These are phyloP conservation scores for Drepana arcuata DNA, from an alignment of 1,140 invertebrate species.

Conservation along the genomic window DNA sequence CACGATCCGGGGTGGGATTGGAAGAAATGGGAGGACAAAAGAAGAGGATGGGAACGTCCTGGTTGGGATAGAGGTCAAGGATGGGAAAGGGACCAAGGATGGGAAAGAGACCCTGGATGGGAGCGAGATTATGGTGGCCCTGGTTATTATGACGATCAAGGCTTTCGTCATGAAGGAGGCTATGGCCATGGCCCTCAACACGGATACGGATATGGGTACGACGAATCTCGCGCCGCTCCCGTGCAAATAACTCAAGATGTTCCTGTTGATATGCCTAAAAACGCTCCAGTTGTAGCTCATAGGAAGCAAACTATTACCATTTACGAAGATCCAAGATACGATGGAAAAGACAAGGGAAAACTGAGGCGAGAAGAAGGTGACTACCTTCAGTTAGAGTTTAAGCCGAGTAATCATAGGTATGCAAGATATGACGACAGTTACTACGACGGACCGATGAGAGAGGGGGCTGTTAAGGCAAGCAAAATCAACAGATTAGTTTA, in stretches of 20 bases:
- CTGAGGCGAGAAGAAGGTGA: constrained; percentile 56
- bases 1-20: constrained; percentile 39
- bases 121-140: constrained; percentile 39
- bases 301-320: constrained; percentile 71
- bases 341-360: constrained; percentile 43
- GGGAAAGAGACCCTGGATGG: constrained; percentile 26
- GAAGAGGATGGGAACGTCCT: constrained; percentile 24
- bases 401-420: constrained; percentile 59
- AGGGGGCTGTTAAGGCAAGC: constrained; percentile 47
- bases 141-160: constrained; percentile 46
- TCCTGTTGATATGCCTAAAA: constrained; percentile 31
- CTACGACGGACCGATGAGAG: constrained; percentile 39
- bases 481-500: constrained; percentile 69
- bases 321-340: constrained; percentile 74
- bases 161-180: constrained; percentile 42
- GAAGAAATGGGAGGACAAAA: constrained; percentile 38
- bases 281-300: constrained; percentile 51
- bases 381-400: constrained; percentile 53
- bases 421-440: constrained; percentile 62
- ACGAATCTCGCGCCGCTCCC: constrained; percentile 41
- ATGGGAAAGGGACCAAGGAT: constrained; percentile 22
- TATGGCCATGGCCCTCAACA: constrained; percentile 53
- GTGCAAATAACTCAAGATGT: constrained; percentile 16
- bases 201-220: constrained; percentile 63
- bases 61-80: constrained; percentile 13